phyloP scores from a whole-genome alignment of 2,113 vertebrate genomes.

The Microtus richardsoni region DNA sequence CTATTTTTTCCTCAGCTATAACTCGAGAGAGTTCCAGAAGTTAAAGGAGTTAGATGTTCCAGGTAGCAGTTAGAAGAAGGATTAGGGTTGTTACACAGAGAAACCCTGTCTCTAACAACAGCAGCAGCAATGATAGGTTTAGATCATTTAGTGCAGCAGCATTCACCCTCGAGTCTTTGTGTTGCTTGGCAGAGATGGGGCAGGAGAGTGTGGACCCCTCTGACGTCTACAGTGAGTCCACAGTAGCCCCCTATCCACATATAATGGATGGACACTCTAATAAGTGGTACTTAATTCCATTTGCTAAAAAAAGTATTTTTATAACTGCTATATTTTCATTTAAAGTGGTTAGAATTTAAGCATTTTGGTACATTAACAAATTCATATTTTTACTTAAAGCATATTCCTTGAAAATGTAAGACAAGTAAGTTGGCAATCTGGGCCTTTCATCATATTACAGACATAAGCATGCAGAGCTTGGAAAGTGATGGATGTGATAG shows the following conservation, averaged over 20 bases:
- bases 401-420: slow-evolving; percentile 42
- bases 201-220: background rate
- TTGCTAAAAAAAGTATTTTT: slow-evolving; percentile 21
- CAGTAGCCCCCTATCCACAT: background rate
- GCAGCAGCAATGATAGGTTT: background rate
- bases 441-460: background rate
- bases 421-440: background rate
- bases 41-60: background rate
- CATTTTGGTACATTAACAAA: background rate
- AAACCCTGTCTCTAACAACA: too few species aligned
- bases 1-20: background rate
- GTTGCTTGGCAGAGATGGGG: background rate
- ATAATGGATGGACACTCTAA: background rate
- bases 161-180: background rate
- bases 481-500: background rate
- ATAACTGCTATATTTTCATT: slow-evolving; percentile 2
- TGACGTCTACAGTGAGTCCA: background rate
- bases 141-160: background rate
- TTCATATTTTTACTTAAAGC: slow-evolving; percentile 50
- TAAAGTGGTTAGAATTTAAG: slow-evolving; percentile 30
- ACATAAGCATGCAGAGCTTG: background rate
- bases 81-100: background rate
- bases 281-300: background rate
- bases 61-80: background rate
- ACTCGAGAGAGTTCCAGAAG: slow-evolving; percentile 37